Base-by-base conservation (phyloP, 1,140 invertebrate genomes). In the Drosophila virilis region DNA sequence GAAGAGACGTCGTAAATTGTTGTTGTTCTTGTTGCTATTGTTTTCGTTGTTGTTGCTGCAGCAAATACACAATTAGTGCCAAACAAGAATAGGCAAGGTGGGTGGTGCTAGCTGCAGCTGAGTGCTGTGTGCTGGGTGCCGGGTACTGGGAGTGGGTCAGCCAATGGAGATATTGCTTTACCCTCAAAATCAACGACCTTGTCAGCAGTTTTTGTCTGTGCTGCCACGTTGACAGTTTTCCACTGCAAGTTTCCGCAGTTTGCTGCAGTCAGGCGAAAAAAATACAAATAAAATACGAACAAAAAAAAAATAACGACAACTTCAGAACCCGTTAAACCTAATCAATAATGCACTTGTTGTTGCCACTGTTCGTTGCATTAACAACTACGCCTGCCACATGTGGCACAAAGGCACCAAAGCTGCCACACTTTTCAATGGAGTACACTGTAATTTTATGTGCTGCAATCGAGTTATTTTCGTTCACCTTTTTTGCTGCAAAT, bases 141-240 rank as follows among this genome's bases (percentile, higher is more conserved):
- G 38, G 55, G 32, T 22, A 22, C 8, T 9, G 37, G 15, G 50
- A 17, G 32, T 17, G 33, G 28, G 61, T 12, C 9, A 48, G 46
- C 46, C 46, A 2, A 28, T 22, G 32, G 9, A 22, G 9, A 9
- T 50, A 13, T 65, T 57, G 60, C 60, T 22, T 37, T 61, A 54
- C 38, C 50, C 59, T 42, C 59, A 64, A 70, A 70, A 55, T 71
- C 45, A 51, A 54, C 83, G 82, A 88, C 83, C 82, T 88, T 85
- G 82, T 88, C 78, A 82, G 78, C 82, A 57, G 55, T 78, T 82
- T 81, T 72, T 65, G 70, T 65, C 60, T 65, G 57, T 68, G 52
- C 46, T 77, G 54, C 60, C 60, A 62, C 68, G 77, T 86, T 85
- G 82, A 88, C 82, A 88, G 74, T 86, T 85, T 84, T 65, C 32